phyloP scores from a whole-genome alignment of 1,140 invertebrate species.

The Stenopsyche tienmushanensis region DNA sequence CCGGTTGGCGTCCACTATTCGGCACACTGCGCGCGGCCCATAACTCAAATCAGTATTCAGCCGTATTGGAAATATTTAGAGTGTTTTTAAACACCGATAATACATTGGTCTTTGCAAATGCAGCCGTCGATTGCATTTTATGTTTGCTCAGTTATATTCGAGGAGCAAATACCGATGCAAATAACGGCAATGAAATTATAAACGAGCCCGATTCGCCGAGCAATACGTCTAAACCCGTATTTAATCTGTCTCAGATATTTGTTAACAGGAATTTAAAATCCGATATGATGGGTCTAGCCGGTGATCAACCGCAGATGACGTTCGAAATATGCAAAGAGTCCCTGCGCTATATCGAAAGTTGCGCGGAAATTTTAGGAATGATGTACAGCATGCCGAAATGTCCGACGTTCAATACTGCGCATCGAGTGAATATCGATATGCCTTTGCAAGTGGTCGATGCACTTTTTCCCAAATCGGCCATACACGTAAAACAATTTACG shows the following conservation, averaged over 20 bases:
- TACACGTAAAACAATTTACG: constrained; percentile 55
- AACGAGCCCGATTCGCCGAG: constrained; percentile 44
- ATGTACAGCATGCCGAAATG: constrained; percentile 95
- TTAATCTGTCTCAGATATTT: constrained; percentile 33
- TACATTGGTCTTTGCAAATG: constrained; percentile 89
- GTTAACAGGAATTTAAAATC: constrained; percentile 28
- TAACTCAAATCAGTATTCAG: constrained; percentile 67
- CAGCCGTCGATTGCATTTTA: constrained; percentile 88
- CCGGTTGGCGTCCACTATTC: constrained; percentile 91
- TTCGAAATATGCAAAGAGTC: constrained; percentile 81
- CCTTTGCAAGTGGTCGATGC: constrained; percentile 80
- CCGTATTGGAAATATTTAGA: constrained; percentile 88
- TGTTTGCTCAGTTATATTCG: constrained; percentile 75
- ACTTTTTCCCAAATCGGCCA: constrained; percentile 69
- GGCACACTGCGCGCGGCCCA: constrained; percentile 83
- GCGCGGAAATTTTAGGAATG: constrained; percentile 81
- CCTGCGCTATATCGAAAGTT: constrained; percentile 81
- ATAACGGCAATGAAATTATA: constrained; percentile 40
- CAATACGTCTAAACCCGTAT: constrained; percentile 17
- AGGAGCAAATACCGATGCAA: constrained; percentile 52
- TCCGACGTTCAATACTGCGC: constrained; percentile 87
- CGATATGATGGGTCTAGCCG: constrained; percentile 7
- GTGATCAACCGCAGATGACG: constrained; percentile 49
- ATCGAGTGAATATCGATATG: constrained; percentile 79
- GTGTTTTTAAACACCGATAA: constrained; percentile 92